A percentile compares a stretch with the other conserved stretches of the same genome.
These are phyloP conservation scores for Automeris io DNA, from an alignment of 2,888 invertebrate genomes.

Conservation along the genomic window DNA sequence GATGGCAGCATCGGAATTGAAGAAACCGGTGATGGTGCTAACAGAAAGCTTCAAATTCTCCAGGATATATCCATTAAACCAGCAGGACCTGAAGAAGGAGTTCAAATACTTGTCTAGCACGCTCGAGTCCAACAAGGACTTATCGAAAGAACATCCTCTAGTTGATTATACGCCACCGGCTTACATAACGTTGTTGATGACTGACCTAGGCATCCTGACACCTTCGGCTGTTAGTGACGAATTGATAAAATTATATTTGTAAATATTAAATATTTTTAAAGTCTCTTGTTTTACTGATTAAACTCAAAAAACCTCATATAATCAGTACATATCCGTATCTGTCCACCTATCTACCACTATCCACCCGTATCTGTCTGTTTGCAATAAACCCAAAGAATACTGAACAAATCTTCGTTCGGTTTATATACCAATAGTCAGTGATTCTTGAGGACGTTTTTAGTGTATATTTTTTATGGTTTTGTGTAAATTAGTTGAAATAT, in stretches of 20 bases:
- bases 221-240: conserved; percentile 99
- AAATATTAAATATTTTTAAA: no score
- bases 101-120: conserved; percentile 83
- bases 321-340: no score
- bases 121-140: conserved; percentile 44
- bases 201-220: conserved; percentile 96
- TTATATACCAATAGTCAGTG: no score
- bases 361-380: no score
- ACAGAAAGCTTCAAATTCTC: conserved; percentile 99
- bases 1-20: conserved; percentile 90
- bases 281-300: conserved; percentile 85
- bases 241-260: conserved; percentile 96
- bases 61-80: conserved; percentile 94
- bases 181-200: conserved; percentile 94
- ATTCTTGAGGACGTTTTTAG: no score
- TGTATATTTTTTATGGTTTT: no score
- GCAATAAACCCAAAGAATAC: no score
- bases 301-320: conserved; percentile 96
- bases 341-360: no score
- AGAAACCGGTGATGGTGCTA: conserved; percentile 96
- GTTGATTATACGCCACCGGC: conserved; percentile 98
- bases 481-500: no score
- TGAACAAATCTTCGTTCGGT: no score
- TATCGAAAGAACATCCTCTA: conserved; percentile 86
- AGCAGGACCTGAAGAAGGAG: conserved; percentile 91